Conservation (phyloP, 2,888 invertebrate genomes). For the Caprella mutica region DNA sequence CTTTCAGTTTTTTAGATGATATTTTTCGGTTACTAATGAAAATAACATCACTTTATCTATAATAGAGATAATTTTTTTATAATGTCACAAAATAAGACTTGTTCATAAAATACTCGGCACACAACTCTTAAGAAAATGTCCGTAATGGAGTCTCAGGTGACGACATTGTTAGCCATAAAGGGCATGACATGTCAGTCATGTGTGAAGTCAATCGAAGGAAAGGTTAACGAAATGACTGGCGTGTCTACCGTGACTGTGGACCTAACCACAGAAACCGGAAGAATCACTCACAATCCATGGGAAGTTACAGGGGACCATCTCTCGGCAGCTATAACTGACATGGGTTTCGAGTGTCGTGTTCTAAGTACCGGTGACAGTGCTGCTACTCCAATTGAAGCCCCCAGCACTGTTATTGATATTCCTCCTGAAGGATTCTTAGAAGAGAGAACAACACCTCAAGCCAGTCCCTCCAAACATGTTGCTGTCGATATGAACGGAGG, state of each 20-base stretch:
- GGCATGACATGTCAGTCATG: constrained; percentile 48
- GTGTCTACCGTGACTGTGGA: constrained; percentile 49
- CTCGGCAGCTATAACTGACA: constrained; percentile 23
- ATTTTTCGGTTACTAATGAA: no score
- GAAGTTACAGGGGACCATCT: no score
- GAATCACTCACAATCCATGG: constrained; percentile 12
- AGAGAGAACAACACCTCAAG: no score
- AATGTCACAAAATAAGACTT: no score
- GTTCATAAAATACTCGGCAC: no score
- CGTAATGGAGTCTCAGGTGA: no score
- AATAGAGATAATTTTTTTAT: no score
- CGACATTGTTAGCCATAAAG: constrained; percentile 18
- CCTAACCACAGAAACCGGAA: constrained; percentile 15
- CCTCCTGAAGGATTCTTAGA: neutral
- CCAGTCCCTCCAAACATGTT: neutral
- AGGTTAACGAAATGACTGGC: constrained; percentile 52
- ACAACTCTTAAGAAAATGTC: no score
- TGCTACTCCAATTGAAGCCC: neutral
- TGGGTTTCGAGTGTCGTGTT: constrained; percentile 22
- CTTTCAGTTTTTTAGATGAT: no score
- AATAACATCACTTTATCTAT: no score
- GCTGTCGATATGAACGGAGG: neutral
- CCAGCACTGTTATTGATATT: neutral
- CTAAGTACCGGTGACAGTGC: neutral
- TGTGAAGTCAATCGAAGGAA: constrained; percentile 44